Base-by-base conservation (phyloP, 1,140 invertebrate genomes). In the Trissolcus basalis region DNA sequence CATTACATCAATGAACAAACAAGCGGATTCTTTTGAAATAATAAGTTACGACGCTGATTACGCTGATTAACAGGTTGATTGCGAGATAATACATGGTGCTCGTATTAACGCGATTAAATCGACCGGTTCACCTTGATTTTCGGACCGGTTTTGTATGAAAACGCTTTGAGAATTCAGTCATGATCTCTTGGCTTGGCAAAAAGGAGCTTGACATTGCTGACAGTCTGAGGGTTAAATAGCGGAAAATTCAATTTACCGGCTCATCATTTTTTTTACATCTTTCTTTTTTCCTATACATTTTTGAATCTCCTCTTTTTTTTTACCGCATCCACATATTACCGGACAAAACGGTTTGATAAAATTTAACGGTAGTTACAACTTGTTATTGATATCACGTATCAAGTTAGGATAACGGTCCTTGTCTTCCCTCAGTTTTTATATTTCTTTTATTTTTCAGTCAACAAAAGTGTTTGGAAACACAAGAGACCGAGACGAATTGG, bases 71-170 rank as follows among this genome's bases (percentile, higher is more conserved):
- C 75, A 77, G 72, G 74, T 71, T 77, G 69, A 77, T 72, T 63
- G 63, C 68, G 33, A 61, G 70, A 77, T 77, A 77, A 72, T 60
- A 12, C 68, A 39, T 44, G 32, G 56, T 63, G 74, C 63, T 56
- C 68, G 74, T 68, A 67, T 71, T 71, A 71, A 67, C 43, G 36
- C 48, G 49, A 69, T 48, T 61, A 49, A 65, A 72, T 67, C n/a
- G n/a, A 77, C 74, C 58, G 68, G 74, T 72, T 77, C 45, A 51
- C 74, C 74, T 77, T 77, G 74, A 77, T 77, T 72, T 77, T 77
- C 68, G 74, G 74, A 77, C 74, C 74, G 74, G 74, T 77, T 77
- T 72, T 64, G 15, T 32, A 54, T 64, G 68, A 68, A 68, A 63
- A 77, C 49, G 53, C 47, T 49, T 45, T 49, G 53, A 67, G 50